Evolutionary conservation across 1,140 invertebrate genomes (phyloP).

Genomic region (Augochlora pura): DNA sequence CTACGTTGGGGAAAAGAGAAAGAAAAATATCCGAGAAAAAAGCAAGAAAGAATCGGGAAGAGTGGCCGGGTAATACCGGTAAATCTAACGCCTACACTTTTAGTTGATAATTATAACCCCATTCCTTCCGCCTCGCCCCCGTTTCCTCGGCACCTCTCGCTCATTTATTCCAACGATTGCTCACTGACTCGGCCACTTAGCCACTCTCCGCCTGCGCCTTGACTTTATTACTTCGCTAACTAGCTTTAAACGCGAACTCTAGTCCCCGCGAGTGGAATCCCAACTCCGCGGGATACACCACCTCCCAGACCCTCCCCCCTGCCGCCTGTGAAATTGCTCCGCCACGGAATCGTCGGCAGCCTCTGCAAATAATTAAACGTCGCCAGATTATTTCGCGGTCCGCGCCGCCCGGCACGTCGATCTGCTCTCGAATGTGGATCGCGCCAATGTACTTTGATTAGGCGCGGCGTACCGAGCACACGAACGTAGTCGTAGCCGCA

Average conservation of each 20-base stretch:
- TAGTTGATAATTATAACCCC: constrained; percentile 35
- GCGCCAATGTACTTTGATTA: too few species aligned
- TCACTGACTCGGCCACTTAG: constrained; percentile 43
- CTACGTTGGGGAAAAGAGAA: too few species aligned
- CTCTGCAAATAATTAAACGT: constrained; percentile 34
- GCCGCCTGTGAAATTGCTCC: constrained; percentile 13
- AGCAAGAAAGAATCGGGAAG: neutral
- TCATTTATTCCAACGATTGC: constrained; percentile 46
- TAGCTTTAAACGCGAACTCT: constrained; percentile 49
- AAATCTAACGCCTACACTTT: constrained; percentile 13
- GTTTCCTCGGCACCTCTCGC: neutral
- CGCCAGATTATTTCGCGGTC: neutral
- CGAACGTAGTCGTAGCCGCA: too few species aligned
- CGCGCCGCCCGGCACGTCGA: neutral
- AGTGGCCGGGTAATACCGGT: neutral
- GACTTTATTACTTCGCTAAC: constrained; percentile 50
- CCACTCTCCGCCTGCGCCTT: constrained; percentile 36
- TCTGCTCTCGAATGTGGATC: too few species aligned
- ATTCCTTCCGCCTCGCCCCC: constrained; percentile 3
- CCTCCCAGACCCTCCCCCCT: too few species aligned
- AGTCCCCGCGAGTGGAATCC: constrained; percentile 32
- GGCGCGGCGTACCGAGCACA: too few species aligned
- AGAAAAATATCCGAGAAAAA: too few species aligned
- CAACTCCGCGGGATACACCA: constrained; percentile 23
- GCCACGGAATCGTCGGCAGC: neutral